Evolutionary conservation across 2,797 vertebrate species (phyloP), one percentile per base, ranked within the genome.

Genomic region (Eulemur albifrons): DNA sequence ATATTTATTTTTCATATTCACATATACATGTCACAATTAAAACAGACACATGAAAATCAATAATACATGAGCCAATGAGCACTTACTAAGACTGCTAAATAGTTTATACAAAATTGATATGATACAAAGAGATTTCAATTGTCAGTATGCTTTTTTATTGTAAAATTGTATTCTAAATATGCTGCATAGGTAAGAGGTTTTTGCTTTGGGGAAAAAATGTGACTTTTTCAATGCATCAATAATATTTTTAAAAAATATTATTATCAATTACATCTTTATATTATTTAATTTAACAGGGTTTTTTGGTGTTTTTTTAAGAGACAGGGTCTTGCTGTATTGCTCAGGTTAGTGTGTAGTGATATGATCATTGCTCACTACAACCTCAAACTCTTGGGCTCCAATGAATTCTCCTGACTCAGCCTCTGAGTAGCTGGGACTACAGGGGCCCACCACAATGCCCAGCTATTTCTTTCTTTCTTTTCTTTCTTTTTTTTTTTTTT

Each of bases 1-100:
- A 80, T 90, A 50, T 59, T 80, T 90, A 50, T 59, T 80, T 96
- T 88, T 88, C 32, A 69, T 85, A 54, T 72, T 72, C 30, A 61
- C 2, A 38, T 86, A 45, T 69, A 35, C 61, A 32, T 79, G 50
- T 84, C n/a, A 76, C n/a, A 80, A 93, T 87, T 54, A 95, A 89
- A 83, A 84, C 40, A 81, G 13, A 43, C 2, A 73, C 10, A 43
- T 79, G 35, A 35, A 79, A 59, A 59, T 84, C 76, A 59, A 25
- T 70, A 65, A 67, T 54, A 15, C 90, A 61, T 79, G 81, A 87
- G 13, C 30, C 75, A 73, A 69, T 92, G 69, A 96, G 32, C 13
- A 67, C n/a, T 43, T 93, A 77, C 15, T 85, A 73, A 38, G 25
- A 85, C 54, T 76, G 7, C 30, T 88, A 59, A 89, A 48, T 75